These are phyloP conservation scores for Alexandromys fortis DNA, from an alignment of 2,113 vertebrate genomes.

Conservation along the genomic window DNA sequence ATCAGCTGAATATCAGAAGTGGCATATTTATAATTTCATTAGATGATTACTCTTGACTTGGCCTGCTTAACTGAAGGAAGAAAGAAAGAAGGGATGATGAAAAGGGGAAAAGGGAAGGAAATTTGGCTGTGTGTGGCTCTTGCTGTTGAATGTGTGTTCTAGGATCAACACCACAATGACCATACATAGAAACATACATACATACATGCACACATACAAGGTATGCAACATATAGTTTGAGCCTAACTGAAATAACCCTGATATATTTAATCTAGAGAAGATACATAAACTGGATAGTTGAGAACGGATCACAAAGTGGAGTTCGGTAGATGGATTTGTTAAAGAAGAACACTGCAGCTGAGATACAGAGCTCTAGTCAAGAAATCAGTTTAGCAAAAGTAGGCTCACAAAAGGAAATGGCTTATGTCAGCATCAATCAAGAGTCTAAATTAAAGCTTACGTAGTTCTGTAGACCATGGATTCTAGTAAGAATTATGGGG, in stretches of 20 bases:
- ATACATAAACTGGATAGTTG: neutral
- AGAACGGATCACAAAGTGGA: neutral
- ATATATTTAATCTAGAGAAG: neutral
- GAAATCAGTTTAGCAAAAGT: neutral
- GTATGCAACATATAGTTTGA: neutral
- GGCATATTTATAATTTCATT: neutral
- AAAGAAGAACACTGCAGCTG: neutral
- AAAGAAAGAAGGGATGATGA: accelerated
- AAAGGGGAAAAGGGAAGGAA: accelerated
- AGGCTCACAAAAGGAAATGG: neutral
- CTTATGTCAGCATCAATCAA: neutral
- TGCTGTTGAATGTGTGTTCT: neutral
- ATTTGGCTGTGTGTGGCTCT: neutral
- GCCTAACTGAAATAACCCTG: neutral
- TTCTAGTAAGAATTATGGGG: neutral
- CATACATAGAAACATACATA: neutral
- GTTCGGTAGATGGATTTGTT: neutral
- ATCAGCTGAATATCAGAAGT: neutral
- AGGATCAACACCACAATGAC: neutral
- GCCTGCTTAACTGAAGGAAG: neutral
- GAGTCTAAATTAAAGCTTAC: neutral
- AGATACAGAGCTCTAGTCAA: neutral
- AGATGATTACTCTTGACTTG: neutral
- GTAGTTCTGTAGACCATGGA: neutral
- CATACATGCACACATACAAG: neutral